Conservation (phyloP, 37 sponge, comb jelly and placozoan genomes). For the Dysidea cf. avara region DNA sequence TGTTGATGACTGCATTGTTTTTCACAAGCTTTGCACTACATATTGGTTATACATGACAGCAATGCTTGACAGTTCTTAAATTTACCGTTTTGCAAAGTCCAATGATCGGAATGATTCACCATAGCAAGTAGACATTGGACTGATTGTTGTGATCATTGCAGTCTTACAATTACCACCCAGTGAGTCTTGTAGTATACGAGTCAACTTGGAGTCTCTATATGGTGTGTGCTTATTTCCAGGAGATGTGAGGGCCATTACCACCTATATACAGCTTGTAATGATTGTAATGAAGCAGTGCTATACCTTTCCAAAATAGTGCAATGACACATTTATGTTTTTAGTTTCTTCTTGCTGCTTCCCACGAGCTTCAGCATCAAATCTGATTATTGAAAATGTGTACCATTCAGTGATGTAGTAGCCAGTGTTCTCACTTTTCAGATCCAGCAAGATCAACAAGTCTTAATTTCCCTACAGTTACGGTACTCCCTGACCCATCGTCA, state of each 20-base stretch:
- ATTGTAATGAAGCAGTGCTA: neutral
- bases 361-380: conserved; percentile 76
- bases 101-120: conserved; percentile 74
- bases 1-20: conserved; percentile 80
- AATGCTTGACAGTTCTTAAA: too few relatives aligned
- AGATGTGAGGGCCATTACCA: conserved; percentile 89
- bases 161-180: conserved; percentile 96
- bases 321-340: conserved; percentile 90
- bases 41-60: too few relatives aligned
- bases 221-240: conserved; percentile 76
- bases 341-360: conserved; percentile 83
- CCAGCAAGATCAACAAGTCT: conserved; percentile 97
- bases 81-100: conserved; percentile 86
- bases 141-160: conserved; percentile 81
- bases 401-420: neutral
- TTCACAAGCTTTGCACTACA: conserved; percentile 83
- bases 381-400: neutral
- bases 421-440: conserved; percentile 73
- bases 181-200: conserved; percentile 83
- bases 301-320: conserved; percentile 91
- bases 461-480: conserved; percentile 91
- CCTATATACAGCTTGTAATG: conserved; percentile 23
- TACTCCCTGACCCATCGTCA: conserved; percentile 32
- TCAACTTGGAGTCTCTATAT: conserved; percentile 94
- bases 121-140: conserved; percentile 59